Conservation (phyloP, 2,888 invertebrate genomes). For the Amblyjoppa proteus region DNA sequence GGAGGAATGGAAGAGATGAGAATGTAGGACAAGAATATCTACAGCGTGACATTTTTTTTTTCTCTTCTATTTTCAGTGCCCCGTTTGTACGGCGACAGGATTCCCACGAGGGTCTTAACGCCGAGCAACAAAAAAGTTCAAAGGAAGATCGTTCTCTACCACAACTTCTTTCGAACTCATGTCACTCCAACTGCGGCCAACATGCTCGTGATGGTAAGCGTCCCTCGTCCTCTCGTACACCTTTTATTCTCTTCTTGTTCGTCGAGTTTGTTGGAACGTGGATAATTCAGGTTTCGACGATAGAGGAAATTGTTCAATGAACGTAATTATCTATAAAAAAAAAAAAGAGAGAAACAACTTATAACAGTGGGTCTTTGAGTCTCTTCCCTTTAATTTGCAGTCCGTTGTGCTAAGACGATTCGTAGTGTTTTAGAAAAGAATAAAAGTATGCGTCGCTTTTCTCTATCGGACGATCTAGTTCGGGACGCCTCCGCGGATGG, state of each 20-base stretch:
- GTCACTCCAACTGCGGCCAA: constrained; percentile 92
- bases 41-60: constrained; percentile 33
- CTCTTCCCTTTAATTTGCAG: neutral
- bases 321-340: neutral
- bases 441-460: neutral
- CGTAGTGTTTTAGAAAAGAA: neutral
- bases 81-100: constrained; percentile 87
- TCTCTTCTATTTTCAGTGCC: constrained; percentile 85
- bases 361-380: neutral
- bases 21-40: neutral
- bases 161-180: constrained; percentile 91
- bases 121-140: constrained; percentile 88
- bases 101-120: constrained; percentile 86
- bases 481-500: neutral
- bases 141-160: constrained; percentile 90
- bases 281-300: neutral
- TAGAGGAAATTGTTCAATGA: neutral
- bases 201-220: constrained; percentile 92
- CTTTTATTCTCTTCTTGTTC: constrained; percentile 24
- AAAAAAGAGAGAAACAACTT: neutral
- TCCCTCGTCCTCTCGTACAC: constrained; percentile 31
- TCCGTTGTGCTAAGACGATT: neutral
- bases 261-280: constrained; percentile 14
- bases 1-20: neutral
- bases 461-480: neutral